Base-by-base conservation (phyloP, 1,140 invertebrate genomes). In the Psilanteris sp. region DNA sequence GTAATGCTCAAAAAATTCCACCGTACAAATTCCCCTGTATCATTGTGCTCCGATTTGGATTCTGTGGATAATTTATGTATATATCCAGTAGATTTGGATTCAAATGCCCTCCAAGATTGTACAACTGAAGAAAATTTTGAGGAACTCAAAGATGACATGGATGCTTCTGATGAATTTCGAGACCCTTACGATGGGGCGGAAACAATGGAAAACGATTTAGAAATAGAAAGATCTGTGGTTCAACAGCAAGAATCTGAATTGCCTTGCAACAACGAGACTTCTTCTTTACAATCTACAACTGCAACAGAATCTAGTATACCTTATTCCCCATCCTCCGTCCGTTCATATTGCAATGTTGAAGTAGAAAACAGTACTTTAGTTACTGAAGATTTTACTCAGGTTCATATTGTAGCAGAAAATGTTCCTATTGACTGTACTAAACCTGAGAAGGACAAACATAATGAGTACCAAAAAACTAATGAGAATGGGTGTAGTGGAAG, bases 111-210 rank as follows among this genome's bases (percentile, higher is more conserved):
- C 4, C 82, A 83, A 9, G 80, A 84, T 4, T 81, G 88, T 55
- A 57, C 85, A 5, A 80, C 87, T 8, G 86, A 88, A 14, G 84
- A 89, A 16, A 84, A 85, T 10, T 87, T 90, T 32, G 88, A 90
- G n/a, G 86, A 88, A 55, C 6, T 64, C 0, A 76, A 66, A 13
- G 22, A 62, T 5, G 87, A 89, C 44, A 87, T 88, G 77, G 84
- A 89, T 6, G 16, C 14, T 7, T 3, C 80, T 9, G 84, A 67
- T 6, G 43, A 62, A 6, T 50, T 36, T 37, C 9, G 24, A 31
- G 27, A 67, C 15, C 50, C 62, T 1, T 78, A 71, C 7, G 37
- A 85, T 67, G 57, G 75, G 16, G 32, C 50, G 0, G 59, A 59
- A 4, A 27, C 48, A 0, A 62, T 44, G 20, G 79, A 26, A 37